These are phyloP conservation scores for Folsomia manolachei DNA, from an alignment of 2,888 invertebrate genomes.

Conservation along the genomic window DNA sequence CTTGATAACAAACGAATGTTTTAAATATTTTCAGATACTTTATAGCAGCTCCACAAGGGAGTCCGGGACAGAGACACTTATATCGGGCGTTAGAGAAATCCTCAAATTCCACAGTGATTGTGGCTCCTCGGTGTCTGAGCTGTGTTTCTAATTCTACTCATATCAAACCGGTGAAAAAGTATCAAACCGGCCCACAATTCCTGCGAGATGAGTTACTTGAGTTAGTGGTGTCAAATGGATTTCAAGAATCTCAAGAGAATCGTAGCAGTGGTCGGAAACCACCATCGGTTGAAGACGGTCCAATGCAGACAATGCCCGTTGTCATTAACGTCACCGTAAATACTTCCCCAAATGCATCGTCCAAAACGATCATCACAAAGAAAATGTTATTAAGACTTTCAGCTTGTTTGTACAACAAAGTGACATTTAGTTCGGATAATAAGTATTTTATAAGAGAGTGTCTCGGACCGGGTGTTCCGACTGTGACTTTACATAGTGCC, in stretches of 20 bases:
- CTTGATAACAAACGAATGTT: not conserved
- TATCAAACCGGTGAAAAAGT: slow-evolving; percentile 11
- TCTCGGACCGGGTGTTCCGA: slow-evolving; percentile 62
- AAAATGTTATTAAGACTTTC: slow-evolving; percentile 35
- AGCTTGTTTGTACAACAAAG: slow-evolving; percentile 47
- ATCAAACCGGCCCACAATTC: not conserved
- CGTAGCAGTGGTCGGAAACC: not conserved
- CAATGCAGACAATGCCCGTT: slow-evolving; percentile 26
- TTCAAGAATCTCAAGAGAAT: not conserved
- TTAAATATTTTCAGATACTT: slow-evolving; percentile 65
- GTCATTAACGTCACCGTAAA: not conserved
- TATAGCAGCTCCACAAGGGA: slow-evolving; percentile 72
- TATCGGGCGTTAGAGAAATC: slow-evolving; percentile 65
- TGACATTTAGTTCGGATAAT: slow-evolving; percentile 53
- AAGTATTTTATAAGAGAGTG: slow-evolving; percentile 71
- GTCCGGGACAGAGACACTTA: slow-evolving; percentile 77
- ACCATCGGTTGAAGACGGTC: slow-evolving; percentile 28
- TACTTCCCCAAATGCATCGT: not conserved
- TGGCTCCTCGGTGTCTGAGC: slow-evolving; percentile 55
- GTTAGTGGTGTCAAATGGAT: not conserved
- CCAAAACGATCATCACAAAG: slow-evolving; percentile 21
- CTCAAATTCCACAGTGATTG: slow-evolving; percentile 53
- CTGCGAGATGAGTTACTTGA: slow-evolving; percentile 4
- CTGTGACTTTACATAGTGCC: slow-evolving; percentile 51
- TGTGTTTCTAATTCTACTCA: slow-evolving; percentile 51